These are phyloP conservation scores for Clarias batrachus DNA, from an alignment of 2,113 vertebrate species.

Conservation along the genomic window DNA sequence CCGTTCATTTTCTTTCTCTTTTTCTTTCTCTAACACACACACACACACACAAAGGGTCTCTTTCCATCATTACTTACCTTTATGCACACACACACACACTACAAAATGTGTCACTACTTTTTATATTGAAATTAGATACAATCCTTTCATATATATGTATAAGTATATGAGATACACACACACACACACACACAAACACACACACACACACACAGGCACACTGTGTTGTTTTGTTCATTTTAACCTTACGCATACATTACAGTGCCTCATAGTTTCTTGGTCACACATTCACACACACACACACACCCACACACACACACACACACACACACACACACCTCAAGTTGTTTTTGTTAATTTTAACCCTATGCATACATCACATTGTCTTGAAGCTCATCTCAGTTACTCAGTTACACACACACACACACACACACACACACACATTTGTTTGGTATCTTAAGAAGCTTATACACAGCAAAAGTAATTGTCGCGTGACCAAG, in stretches of 20 bases:
- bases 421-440: conserved; percentile 7
- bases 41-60: not conserved
- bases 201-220: not conserved
- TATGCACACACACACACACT: not conserved
- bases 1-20: not conserved
- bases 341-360: not conserved
- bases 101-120: not conserved
- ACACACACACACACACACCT: not conserved
- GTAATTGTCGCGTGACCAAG: too few species aligned
- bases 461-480: too few species aligned
- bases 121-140: not conserved
- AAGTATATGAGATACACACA: not conserved
- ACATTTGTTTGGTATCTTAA: conserved; percentile 11
- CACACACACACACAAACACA: not conserved
- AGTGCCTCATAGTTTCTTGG: not conserved
- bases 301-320: not conserved
- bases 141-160: not conserved
- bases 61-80: not conserved
- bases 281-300: not conserved
- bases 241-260: not conserved
- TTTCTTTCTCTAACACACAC: not conserved
- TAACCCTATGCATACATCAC: not conserved
- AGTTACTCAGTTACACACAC: not conserved
- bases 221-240: not conserved
- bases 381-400: not conserved